A percentile compares a stretch with the other conserved stretches of the same genome.
Evolutionary conservation across 1,140 invertebrate genomes (phyloP).

Genomic region (Bacillus rossius): DNA sequence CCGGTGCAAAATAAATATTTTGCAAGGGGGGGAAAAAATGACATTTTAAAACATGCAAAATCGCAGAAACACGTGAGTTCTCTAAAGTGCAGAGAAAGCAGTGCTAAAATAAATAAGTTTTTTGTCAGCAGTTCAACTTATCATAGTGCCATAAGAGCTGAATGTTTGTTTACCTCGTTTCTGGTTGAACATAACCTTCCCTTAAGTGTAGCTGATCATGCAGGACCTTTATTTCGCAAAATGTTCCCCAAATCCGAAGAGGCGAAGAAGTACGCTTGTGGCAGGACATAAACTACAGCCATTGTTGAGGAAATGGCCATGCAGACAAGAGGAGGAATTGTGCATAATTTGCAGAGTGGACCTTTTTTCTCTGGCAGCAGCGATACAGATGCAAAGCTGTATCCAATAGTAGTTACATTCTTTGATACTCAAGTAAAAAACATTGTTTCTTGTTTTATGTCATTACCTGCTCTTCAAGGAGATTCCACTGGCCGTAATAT

Average conservation of each 20-base stretch:
- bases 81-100: background rate
- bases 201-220: background rate
- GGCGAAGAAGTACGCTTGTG: background rate
- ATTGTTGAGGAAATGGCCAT: background rate
- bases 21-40: background rate
- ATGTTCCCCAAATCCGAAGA: background rate
- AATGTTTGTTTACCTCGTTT: constrained; percentile 1
- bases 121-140: background rate
- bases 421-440: background rate
- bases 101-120: background rate
- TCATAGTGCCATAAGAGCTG: background rate
- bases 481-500: background rate
- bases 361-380: background rate
- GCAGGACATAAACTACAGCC: background rate
- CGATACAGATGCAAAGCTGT: background rate
- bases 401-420: background rate
- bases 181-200: background rate
- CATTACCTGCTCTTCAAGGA: background rate
- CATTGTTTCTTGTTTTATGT: background rate
- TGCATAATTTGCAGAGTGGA: background rate
- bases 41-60: too few relatives aligned
- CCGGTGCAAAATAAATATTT: background rate
- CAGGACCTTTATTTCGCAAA: background rate
- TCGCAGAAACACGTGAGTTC: background rate
- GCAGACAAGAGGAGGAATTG: background rate